These are phyloP conservation scores for Protonibea diacanthus DNA, from an alignment of 2,797 vertebrate genomes.

Conservation along the genomic window DNA sequence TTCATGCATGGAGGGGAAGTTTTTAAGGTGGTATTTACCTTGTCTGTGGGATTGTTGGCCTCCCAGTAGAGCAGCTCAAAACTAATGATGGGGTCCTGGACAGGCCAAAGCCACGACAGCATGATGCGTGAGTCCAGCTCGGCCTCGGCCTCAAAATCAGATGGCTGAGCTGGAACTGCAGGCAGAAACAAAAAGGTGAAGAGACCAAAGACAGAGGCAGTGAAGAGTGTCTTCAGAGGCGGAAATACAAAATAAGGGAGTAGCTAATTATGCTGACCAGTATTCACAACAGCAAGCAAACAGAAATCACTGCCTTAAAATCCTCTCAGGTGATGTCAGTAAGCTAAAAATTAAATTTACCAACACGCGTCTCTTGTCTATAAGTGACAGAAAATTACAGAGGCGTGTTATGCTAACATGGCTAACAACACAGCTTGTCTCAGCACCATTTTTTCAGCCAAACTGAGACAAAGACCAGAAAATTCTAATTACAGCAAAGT, in stretches of 20 bases:
- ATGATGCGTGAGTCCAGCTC: conserved; percentile 95
- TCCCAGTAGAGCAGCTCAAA: conserved; percentile 96
- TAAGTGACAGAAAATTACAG: neutral
- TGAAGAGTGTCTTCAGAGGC: neutral
- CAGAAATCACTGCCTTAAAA: conserved; percentile 9
- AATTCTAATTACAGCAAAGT: neutral
- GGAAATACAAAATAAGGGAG: neutral
- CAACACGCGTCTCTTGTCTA: neutral
- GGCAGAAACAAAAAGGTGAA: conserved; percentile 12
- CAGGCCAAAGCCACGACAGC: conserved; percentile 93
- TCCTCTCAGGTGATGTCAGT: conserved; percentile 3
- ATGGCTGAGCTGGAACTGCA: conserved; percentile 93
- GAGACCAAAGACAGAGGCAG: neutral
- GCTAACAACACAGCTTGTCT: neutral
- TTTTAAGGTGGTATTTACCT: conserved; percentile 82
- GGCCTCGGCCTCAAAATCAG: conserved; percentile 92
- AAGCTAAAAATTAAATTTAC: neutral
- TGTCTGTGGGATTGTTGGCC: conserved; percentile 83
- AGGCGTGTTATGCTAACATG: neutral
- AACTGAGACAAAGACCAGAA: neutral
- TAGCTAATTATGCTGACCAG: neutral
- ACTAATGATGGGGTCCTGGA: conserved; percentile 90
- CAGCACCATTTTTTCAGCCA: neutral
- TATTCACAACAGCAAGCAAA: conserved; percentile 5
- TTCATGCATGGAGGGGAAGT: neutral